Evolutionary conservation across 2,888 invertebrate species (phyloP).

Genomic region (Pterostichus madidus): DNA sequence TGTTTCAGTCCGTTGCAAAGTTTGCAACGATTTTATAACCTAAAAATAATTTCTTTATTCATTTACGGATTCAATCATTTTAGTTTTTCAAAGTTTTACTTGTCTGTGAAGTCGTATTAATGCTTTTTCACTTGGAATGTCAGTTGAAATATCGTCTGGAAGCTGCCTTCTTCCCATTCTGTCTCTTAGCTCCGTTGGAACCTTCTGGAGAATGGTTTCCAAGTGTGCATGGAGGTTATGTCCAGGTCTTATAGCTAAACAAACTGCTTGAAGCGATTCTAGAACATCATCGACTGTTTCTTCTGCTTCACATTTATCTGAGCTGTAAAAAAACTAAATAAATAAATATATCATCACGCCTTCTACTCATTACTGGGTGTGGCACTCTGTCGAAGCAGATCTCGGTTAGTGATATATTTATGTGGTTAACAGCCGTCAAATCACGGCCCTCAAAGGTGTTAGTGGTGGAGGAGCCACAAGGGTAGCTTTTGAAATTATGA

Average conservation of each 20-base stretch:
- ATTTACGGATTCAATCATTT: too few species aligned
- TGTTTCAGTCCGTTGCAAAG: conserved; percentile 95
- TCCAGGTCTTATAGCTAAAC: conserved; percentile 86
- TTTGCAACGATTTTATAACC: conserved; percentile 95
- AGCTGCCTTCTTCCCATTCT: conserved; percentile 83
- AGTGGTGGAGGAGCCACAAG: too few species aligned
- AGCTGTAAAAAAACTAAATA: conserved; percentile 77
- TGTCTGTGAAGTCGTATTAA: conserved; percentile 94
- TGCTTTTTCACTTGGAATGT: conserved; percentile 89
- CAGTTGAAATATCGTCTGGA: conserved; percentile 81
- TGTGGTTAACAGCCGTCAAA: too few species aligned
- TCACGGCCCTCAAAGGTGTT: too few species aligned
- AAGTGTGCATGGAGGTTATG: conserved; percentile 89
- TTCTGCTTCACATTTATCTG: conserved; percentile 98
- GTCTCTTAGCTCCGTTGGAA: conserved; percentile 88
- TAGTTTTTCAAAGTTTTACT: too few species aligned
- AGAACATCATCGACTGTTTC: conserved; percentile 97
- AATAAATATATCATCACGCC: too few species aligned
- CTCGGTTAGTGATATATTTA: too few species aligned
- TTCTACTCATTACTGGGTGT: too few species aligned
- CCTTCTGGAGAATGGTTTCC: conserved; percentile 93
- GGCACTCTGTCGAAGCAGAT: too few species aligned
- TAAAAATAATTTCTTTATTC: too few species aligned
- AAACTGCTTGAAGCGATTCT: conserved; percentile 92
- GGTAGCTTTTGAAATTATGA: too few species aligned